phyloP scores from a whole-genome alignment of 2,888 invertebrate species.

The Elegia similella region DNA sequence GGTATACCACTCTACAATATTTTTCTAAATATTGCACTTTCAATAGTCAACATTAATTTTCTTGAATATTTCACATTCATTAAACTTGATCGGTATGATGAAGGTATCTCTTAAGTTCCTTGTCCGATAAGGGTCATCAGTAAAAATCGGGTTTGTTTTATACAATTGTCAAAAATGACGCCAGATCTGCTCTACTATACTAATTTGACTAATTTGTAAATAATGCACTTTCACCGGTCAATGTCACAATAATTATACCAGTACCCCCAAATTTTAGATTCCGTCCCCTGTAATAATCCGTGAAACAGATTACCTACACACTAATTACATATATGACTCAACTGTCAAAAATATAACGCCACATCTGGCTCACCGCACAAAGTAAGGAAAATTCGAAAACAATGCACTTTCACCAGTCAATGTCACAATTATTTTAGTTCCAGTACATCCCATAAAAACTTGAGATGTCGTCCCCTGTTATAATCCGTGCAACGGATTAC shows the following conservation, averaged over 20 bases:
- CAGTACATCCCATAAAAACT: no score
- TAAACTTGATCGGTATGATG: no score
- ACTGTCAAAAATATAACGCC: not conserved
- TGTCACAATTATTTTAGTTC: slow-evolving; percentile 9
- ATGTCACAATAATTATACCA: slow-evolving; percentile 13
- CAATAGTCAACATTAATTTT: no score
- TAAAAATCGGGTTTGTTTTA: not conserved
- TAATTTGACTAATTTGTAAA: slow-evolving; percentile 11
- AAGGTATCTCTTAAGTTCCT: no score
- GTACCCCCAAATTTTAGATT: no score
- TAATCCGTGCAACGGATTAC: not conserved
- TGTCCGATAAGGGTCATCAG: no score
- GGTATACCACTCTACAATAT: no score
- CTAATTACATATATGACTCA: not conserved
- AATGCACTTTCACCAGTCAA: slow-evolving; percentile 25
- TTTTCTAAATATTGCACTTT: no score
- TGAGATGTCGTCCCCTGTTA: no score
- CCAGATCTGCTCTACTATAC: slow-evolving; percentile 2
- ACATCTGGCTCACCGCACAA: slow-evolving; percentile 1
- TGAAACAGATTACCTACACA: not conserved
- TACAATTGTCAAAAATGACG: not conserved
- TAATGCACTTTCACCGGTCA: slow-evolving; percentile 26
- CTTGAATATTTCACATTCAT: no score
- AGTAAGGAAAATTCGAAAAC: slow-evolving; percentile 6
- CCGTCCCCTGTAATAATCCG: not conserved